These are phyloP conservation scores for Trachurus trachurus DNA, from an alignment of 2,797 vertebrate genomes.

Conservation along the genomic window DNA sequence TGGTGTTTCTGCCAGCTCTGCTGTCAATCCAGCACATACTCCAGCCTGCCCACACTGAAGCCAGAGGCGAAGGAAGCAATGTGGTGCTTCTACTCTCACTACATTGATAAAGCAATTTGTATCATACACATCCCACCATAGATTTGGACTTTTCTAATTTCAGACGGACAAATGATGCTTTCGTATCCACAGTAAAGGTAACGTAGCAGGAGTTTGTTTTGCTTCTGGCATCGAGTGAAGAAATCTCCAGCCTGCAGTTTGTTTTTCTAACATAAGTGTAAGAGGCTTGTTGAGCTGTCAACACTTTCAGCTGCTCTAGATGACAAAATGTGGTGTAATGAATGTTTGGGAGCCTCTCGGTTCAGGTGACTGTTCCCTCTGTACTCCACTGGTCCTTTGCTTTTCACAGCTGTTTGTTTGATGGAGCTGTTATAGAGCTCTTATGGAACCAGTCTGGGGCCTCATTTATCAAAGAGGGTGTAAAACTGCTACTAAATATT, in stretches of 20 bases:
- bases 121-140: neutral
- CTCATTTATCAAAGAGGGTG: no score
- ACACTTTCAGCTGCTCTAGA: neutral
- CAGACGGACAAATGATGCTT: neutral
- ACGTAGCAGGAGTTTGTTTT: neutral
- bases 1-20: neutral
- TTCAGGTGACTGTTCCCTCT: conserved; percentile 15
- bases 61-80: neutral
- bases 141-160: neutral
- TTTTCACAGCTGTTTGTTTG: conserved; percentile 25
- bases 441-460: conserved; percentile 40
- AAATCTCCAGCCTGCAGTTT: neutral
- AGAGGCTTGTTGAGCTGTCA: neutral
- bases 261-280: neutral
- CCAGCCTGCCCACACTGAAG: neutral
- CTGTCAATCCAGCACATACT: conserved; percentile 4
- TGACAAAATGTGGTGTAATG: conserved; percentile 28
- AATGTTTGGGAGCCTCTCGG: conserved; percentile 30
- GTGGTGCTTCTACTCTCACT: no score
- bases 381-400: conserved; percentile 14
- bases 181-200: neutral
- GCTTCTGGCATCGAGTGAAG: neutral
- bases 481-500: no score
- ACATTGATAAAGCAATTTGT: no score
- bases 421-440: conserved; percentile 27